Conservation (phyloP, 2,113 vertebrate species). For the Heliornis fulica region DNA sequence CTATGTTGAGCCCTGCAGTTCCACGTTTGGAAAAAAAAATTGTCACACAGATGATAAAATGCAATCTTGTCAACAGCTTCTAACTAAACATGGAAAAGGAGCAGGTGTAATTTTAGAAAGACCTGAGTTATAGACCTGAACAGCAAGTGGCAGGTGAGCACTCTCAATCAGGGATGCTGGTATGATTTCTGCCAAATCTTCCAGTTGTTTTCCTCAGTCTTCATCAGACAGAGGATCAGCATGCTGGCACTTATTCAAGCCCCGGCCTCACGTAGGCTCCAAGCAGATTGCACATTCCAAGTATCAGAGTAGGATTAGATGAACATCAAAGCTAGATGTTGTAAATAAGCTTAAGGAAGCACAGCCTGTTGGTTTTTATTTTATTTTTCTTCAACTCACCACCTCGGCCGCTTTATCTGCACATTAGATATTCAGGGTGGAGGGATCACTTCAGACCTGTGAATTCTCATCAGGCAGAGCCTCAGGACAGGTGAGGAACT, state of each 20-base stretch:
- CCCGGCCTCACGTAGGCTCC: not conserved
- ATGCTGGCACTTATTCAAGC: slow-evolving; percentile 8
- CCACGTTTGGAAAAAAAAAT: not conserved
- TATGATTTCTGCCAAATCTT: slow-evolving; percentile 34
- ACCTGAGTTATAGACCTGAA: not conserved
- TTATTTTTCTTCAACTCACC: not conserved
- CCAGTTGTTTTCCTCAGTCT: slow-evolving; percentile 38
- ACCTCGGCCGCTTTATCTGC: not conserved
- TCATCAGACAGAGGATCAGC: slow-evolving; percentile 25
- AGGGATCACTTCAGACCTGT: not conserved
- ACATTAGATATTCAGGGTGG: not conserved
- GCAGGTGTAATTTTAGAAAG: slow-evolving; percentile 37
- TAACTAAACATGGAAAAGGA: not conserved
- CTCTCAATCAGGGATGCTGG: slow-evolving; percentile 10
- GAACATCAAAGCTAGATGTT: not conserved
- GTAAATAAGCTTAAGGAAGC: not conserved
- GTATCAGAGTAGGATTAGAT: not conserved
- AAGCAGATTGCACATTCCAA: not conserved
- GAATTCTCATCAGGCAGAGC: not conserved
- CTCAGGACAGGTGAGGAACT: not conserved
- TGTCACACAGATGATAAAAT: not conserved
- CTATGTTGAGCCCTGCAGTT: not conserved
- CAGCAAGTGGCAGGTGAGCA: slow-evolving; percentile 27
- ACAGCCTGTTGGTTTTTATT: not conserved
- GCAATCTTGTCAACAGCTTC: not conserved